A percentile compares a stretch with the other conserved stretches of the same genome.
These are phyloP conservation scores for Sinhomidia bicolor DNA, from an alignment of 2,888 invertebrate species.

Conservation along the genomic window DNA sequence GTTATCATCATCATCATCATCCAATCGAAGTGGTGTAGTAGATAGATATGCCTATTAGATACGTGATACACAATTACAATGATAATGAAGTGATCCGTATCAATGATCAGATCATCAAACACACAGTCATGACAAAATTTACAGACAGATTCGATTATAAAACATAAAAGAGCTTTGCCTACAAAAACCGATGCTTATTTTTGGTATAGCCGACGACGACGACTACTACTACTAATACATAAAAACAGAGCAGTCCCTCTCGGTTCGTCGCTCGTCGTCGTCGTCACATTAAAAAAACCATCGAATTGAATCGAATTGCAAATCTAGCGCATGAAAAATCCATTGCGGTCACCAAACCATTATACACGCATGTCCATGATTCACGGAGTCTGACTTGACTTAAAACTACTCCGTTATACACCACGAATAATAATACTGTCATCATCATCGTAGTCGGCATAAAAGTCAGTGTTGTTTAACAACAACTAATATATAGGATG, in stretches of 20 bases:
- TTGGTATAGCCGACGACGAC: background rate
- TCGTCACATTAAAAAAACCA: slow-evolving; percentile 54
- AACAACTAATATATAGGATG: background rate
- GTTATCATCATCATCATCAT: slow-evolving; percentile 32
- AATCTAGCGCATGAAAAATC: slow-evolving; percentile 69
- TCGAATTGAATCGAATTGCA: slow-evolving; percentile 61
- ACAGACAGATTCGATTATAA: slow-evolving; percentile 42
- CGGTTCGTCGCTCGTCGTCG: slow-evolving; percentile 50
- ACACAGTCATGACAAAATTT: slow-evolving; percentile 44
- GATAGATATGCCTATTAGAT: background rate
- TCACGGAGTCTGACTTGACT: slow-evolving; percentile 54
- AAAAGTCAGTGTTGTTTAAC: background rate
- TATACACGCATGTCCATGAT: slow-evolving; percentile 72
- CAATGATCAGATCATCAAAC: slow-evolving; percentile 58
- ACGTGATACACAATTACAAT: slow-evolving; percentile 57
- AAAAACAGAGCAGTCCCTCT: slow-evolving; percentile 27
- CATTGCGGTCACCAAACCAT: slow-evolving; percentile 70
- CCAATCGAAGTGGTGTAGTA: background rate
- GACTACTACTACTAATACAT: no score
- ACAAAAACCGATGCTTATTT: slow-evolving; percentile 24
- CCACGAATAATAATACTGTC: no score
- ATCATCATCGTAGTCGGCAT: background rate
- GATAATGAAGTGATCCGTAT: slow-evolving; percentile 72
- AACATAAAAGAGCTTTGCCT: background rate
- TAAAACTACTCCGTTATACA: slow-evolving; percentile 20